Evolutionary conservation across 2,888 invertebrate genomes (phyloP).

Genomic region (Atrina japonica): DNA sequence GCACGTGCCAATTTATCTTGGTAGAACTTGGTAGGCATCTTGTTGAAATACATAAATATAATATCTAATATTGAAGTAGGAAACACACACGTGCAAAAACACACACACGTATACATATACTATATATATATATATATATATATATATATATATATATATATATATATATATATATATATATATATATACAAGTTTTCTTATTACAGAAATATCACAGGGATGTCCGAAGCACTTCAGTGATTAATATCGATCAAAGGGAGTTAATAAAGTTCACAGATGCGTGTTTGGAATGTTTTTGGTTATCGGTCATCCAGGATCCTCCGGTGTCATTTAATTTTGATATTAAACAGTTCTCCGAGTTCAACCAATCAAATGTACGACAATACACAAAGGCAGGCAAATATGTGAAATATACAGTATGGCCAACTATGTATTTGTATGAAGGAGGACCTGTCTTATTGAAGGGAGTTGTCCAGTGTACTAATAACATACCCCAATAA

Average conservation of each 20-base stretch:
- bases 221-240: no score
- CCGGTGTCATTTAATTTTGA: slow-evolving; percentile 23
- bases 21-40: no score
- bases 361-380: slow-evolving; percentile 5
- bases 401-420: slow-evolving; percentile 17
- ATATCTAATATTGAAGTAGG: no score
- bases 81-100: no score
- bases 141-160: no score
- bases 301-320: slow-evolving; percentile 22
- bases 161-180: no score
- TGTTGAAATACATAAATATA: no score
- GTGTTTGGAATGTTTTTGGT: slow-evolving; percentile 30
- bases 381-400: slow-evolving; percentile 25
- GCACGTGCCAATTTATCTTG: no score
- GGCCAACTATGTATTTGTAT: slow-evolving; percentile 18
- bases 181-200: not conserved
- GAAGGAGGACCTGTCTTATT: slow-evolving; percentile 22
- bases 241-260: not conserved
- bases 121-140: no score
- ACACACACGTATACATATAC: no score
- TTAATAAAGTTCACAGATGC: slow-evolving; percentile 16
- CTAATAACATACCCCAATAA: not conserved
- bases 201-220: not conserved
- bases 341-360: not conserved
- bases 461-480: slow-evolving; percentile 35